These are phyloP conservation scores for Pseudomyrmex gracilis DNA, from an alignment of 1,140 invertebrate species.

Conservation along the genomic window DNA sequence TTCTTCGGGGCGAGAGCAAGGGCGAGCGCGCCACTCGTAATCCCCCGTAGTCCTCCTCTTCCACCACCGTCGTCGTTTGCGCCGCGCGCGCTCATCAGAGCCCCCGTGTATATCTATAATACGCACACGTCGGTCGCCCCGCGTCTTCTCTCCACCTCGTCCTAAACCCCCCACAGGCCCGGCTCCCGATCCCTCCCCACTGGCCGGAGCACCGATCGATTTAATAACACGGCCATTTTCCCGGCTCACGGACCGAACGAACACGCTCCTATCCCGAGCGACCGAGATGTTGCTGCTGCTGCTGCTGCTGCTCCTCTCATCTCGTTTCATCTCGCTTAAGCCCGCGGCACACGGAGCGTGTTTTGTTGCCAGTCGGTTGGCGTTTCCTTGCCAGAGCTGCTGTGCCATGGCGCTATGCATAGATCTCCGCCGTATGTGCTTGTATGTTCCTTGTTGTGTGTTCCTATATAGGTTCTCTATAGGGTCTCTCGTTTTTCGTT, in stretches of 20 bases:
- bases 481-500: too few relatives aligned
- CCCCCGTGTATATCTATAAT: constrained; percentile 53
- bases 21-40: constrained; percentile 66
- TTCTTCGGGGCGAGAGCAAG: constrained; percentile 58
- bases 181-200: constrained; percentile 71
- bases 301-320: constrained; percentile 30
- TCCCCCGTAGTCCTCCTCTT: constrained; percentile 68
- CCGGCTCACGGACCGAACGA: constrained; percentile 75
- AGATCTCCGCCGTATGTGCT: not conserved
- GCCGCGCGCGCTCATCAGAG: constrained; percentile 66
- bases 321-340: constrained; percentile 53
- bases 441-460: not conserved
- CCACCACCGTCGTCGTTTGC: constrained; percentile 56
- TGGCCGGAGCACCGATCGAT: constrained; percentile 81
- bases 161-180: constrained; percentile 71
- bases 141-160: constrained; percentile 61
- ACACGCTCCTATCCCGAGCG: constrained; percentile 68
- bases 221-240: constrained; percentile 84
- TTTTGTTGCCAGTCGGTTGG: constrained; percentile 22
- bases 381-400: not conserved
- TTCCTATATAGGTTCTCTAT: not conserved
- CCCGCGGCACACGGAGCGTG: constrained; percentile 41
- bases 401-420: too few relatives aligned
- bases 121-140: constrained; percentile 47
- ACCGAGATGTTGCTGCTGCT: constrained; percentile 45